phyloP scores from a whole-genome alignment of 2,113 vertebrate genomes.

The Anhinga rufa region DNA sequence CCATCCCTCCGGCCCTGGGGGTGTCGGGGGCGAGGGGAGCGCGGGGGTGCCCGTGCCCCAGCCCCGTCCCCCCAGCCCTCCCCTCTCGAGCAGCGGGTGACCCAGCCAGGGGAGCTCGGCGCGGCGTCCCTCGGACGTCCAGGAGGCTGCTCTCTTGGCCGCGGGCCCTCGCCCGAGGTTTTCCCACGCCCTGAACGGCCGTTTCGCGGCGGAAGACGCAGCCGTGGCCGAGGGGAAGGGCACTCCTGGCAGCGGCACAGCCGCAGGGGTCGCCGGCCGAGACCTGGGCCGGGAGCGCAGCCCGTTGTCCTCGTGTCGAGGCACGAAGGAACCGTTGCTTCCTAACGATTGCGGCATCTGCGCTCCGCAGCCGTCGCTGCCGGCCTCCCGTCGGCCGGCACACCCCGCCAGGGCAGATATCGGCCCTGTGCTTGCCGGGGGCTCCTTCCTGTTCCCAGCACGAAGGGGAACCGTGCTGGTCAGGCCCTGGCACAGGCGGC shows the following conservation, averaged over 20 bases:
- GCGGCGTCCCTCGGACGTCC: rapidly evolving
- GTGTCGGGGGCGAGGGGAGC: background rate
- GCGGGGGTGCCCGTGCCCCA: rapidly evolving
- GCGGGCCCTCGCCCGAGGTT: rapidly evolving
- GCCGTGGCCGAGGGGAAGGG: background rate
- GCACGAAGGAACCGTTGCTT: background rate
- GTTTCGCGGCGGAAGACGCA: rapidly evolving
- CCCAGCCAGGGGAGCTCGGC: rapidly evolving
- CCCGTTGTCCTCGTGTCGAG: rapidly evolving
- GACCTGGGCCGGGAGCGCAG: background rate
- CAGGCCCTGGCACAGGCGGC: too few species aligned
- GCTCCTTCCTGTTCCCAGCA: rapidly evolving
- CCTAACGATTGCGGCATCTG: rapidly evolving
- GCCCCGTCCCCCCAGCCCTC: background rate
- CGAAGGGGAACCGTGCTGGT: background rate
- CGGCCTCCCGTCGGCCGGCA: background rate
- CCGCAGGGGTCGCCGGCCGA: rapidly evolving
- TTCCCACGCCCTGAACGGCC: background rate
- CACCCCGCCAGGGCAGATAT: background rate
- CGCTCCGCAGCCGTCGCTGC: background rate
- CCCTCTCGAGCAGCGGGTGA: rapidly evolving
- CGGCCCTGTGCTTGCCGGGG: rapidly evolving
- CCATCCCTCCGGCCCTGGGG: too few species aligned
- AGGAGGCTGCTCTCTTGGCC: rapidly evolving
- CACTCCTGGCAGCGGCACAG: background rate